These are phyloP conservation scores for Callocephalon fimbriatum DNA, from an alignment of 2,113 vertebrate genomes.

Conservation along the genomic window DNA sequence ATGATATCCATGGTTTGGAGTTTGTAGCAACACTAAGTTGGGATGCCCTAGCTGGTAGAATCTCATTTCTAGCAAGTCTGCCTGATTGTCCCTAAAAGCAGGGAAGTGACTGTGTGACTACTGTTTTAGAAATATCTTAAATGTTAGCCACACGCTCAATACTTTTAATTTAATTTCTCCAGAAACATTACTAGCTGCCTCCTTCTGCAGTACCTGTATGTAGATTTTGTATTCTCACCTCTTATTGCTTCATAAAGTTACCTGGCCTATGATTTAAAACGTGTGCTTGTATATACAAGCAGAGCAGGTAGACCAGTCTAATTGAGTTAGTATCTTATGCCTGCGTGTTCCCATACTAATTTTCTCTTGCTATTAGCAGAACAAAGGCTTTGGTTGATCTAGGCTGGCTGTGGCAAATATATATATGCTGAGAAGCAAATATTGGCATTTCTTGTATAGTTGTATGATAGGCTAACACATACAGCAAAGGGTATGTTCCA, in stretches of 20 bases:
- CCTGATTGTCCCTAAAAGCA: background rate
- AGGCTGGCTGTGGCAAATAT: background rate
- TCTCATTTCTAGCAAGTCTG: background rate
- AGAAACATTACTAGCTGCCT: background rate
- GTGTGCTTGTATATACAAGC: fast-evolving
- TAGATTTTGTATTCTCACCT: background rate
- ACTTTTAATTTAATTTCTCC: background rate
- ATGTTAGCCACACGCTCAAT: background rate
- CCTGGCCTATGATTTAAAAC: background rate
- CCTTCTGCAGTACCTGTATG: background rate
- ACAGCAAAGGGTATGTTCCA: background rate
- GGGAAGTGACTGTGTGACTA: background rate
- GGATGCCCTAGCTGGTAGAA: background rate
- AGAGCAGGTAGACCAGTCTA: background rate
- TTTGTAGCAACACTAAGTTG: background rate
- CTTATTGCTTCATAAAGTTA: background rate
- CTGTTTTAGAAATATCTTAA: background rate
- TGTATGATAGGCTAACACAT: background rate
- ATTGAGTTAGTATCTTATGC: background rate
- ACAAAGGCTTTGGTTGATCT: background rate
- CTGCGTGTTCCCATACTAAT: fast-evolving
- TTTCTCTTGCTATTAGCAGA: background rate
- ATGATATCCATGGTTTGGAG: background rate
- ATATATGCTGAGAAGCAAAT: background rate
- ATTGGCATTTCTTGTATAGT: background rate